Percentiles rank a stretch among this genome's conserved stretches.
These are phyloP conservation scores for Lepus oiostolus DNA, from an alignment of 2,797 vertebrate genomes.

Conservation along the genomic window DNA sequence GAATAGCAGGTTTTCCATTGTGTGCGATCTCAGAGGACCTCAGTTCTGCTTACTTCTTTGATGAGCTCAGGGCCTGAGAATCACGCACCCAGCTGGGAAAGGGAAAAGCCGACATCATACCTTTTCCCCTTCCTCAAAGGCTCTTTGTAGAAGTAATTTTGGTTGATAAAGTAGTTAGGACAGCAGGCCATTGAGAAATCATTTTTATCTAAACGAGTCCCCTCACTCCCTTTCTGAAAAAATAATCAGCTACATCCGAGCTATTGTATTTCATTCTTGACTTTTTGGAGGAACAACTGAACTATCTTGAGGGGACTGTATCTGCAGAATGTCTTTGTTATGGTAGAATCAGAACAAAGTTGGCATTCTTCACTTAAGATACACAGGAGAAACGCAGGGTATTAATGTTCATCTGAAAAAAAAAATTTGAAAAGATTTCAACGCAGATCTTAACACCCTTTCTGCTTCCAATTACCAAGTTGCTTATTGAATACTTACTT, in stretches of 20 bases:
- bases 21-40: conserved; percentile 63
- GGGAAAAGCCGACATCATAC: conserved; percentile 19
- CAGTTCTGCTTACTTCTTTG: conserved; percentile 65
- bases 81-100: conserved; percentile 61
- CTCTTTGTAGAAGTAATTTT: conserved; percentile 61
- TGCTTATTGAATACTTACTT: not conserved
- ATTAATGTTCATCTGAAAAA: conserved; percentile 10
- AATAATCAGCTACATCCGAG: conserved; percentile 20
- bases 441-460: conserved; percentile 27
- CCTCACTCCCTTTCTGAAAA: not conserved
- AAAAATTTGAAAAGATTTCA: not conserved
- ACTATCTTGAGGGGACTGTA: not conserved
- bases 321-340: not conserved
- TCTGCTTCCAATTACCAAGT: not conserved
- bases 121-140: conserved; percentile 32
- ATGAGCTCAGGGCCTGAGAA: conserved; percentile 60
- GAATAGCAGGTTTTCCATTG: conserved; percentile 65
- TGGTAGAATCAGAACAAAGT: not conserved
- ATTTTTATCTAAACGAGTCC: conserved; percentile 30
- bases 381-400: not conserved
- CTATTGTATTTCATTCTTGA: not conserved
- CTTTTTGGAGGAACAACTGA: conserved; percentile 15
- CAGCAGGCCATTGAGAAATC: conserved; percentile 56
- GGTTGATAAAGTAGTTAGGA: conserved; percentile 70
- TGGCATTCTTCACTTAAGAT: not conserved